Evolutionary conservation across 2,888 invertebrate species (phyloP), one percentile per base, ranked within the genome.

Genomic region (Polymixis flavicincta): DNA sequence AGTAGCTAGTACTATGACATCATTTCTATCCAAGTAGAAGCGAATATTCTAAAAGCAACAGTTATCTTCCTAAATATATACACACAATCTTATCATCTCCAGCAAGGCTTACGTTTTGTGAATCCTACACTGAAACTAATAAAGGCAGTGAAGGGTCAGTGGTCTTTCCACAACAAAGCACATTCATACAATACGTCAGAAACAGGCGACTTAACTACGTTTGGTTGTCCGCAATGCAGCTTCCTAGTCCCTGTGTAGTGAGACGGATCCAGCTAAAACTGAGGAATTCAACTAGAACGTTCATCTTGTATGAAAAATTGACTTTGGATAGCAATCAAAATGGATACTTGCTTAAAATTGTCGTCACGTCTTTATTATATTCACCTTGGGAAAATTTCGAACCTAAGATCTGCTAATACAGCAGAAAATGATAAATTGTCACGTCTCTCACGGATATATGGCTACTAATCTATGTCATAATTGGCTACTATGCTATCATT

Each of bases 191-290:
- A 80, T 71, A 77, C 71, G 80, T 80, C 80, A 82, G 71, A 59
- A 87, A 82, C 88, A 85, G 87, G 76, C 82, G 88, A 70, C 76
- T 78, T 81, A 81, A 88, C 85, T 83, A 84, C 82, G 85, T 84
- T 84, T 88, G 67, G 67, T 45, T 50, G 82, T 77, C 71, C 78
- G 80, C 80, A 79, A 54, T 76, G 82, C 81, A 75, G 76, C 71
- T 71, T 71, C 71, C 82, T 55, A 54, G 25, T 67, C 55, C 22
- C 54, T 55, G 32, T 61, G 59, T 81, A 25, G 66, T 28, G 55
- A 76, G 64, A 80, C 25, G 9, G 42, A 50, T 61, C 32, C 14
- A 37, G 45, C 13, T 50, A 48, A 48, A 79, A 65, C 65, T 54
- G 64, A 80, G 28, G 9, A 50, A 50, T 61, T 42, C 19, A 37